Base-by-base conservation (phyloP, 2,797 vertebrate species). In the Galaxias olidus region DNA sequence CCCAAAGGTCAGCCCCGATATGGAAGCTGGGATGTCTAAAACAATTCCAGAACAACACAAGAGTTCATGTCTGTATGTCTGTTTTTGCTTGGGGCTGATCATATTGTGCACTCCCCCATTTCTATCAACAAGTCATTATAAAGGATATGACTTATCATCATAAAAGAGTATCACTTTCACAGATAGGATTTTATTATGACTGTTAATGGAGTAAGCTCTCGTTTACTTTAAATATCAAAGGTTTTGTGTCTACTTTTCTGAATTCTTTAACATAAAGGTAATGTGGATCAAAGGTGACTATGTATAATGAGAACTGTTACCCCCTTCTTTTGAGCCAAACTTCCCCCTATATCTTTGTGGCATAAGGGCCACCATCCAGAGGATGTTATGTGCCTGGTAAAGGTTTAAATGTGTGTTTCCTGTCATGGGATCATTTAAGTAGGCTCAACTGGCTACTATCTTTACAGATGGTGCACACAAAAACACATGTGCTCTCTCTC, bases 381-480 rank as follows among this genome's bases (percentile, higher is more conserved):
- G 54, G 48, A 50, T 19, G 52, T 51, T n/a, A 19, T 6, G 20
- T 4, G 47, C 18, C 40, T 12, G 44, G 9, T 48, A 42, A 57
- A 56, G 20, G 54, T 56, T n/a, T 42, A 53, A 68, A 78, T 74
- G 62, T 69, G 73, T 59, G 56, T 78, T 75, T 81, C 66, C 76
- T 73, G 70, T 75, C 66, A 70, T 74, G 58, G 73, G 67, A 82
- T 80, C 69, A 53, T 73, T 68, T 73, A 68, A 68, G 67, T 72
- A 75, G 67, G 61, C 42, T 77, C 68, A 73, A 65, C 68, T 79
- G 71, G 79, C 72, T 83, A 86, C 78, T 61, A 46, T 50, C 6
- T 9, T 51, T 54, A 74, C 77, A 79, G 64, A 71, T 70, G 57
- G 49, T 8, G 51, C 82, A 82, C 17, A 50, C 72, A 77, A 1